Evolutionary conservation across 1,140 invertebrate species (phyloP).

Genomic region (Steinernema feltiae): DNA sequence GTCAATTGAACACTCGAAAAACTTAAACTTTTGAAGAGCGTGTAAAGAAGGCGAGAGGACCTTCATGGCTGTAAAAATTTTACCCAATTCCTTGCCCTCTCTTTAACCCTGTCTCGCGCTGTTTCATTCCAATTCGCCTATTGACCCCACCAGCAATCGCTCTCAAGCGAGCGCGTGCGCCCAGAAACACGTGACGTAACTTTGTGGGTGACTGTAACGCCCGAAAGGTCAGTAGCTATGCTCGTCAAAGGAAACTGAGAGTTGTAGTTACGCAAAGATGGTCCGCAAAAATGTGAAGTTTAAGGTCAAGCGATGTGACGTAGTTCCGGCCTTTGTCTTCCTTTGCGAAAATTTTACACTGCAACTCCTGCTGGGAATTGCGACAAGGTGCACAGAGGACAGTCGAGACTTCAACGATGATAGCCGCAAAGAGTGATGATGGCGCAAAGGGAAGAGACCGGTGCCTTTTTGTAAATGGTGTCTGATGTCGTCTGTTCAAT

Average conservation of each 20-base stretch:
- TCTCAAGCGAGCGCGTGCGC: neutral
- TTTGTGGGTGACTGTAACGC: neutral
- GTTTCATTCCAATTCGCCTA: neutral
- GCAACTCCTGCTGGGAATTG: neutral
- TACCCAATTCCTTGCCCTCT: neutral
- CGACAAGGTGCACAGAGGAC: neutral
- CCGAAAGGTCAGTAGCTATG: neutral
- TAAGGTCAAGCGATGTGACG: neutral
- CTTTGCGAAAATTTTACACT: neutral
- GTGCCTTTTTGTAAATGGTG: neutral
- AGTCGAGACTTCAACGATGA: neutral
- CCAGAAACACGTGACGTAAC: neutral
- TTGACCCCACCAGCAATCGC: neutral
- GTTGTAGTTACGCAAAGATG: neutral
- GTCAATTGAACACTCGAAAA: neutral
- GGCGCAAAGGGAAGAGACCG: neutral
- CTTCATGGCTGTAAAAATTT: too few relatives aligned
- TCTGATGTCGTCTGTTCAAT: neutral
- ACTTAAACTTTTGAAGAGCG: neutral
- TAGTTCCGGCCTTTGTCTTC: neutral
- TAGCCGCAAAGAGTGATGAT: neutral
- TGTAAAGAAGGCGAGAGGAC: neutral
- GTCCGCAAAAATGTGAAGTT: neutral
- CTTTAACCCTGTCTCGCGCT: neutral
- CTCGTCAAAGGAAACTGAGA: neutral